Evolutionary conservation across 2,113 vertebrate species (phyloP), one percentile per base, ranked within the genome.

Genomic region (Notechis scutatus): DNA sequence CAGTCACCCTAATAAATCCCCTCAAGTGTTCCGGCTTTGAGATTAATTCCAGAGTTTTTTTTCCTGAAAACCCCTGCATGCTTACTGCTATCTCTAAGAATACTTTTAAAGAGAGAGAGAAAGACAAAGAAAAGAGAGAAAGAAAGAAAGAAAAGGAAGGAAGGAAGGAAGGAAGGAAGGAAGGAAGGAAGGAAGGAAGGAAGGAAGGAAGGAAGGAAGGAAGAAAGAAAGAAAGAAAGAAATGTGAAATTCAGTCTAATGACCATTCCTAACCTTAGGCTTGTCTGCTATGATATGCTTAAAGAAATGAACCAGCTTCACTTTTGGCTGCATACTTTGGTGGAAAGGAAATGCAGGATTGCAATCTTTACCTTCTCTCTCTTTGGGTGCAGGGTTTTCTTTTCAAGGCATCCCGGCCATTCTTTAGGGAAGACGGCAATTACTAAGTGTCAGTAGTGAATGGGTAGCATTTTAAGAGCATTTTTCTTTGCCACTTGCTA

Each of bases 401-500:
- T 94, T 92, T 94, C 85, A 91, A 95, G 89, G 81, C 91, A 45
- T 93, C 0, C 0, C 3, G 81, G 56, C 69, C 86, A 23, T 90
- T 92, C 88, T 94, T 94, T 11, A 89, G 42, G 29, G 91, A 93
- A 12, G 56, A 94, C 47, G 1, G 2, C 91, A 57, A 96, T 92
- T 47, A 93, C 97, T 98, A 97, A 96, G 94, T 96, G 96, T 94
- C 95, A 94, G 94, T 95, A 96, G 92, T 93, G 93, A 96, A 96
- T 87, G 92, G 91, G 96, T 93, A 93, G 95, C 95, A 94, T 96
- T 97, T 97, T 95, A 94, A 93, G 96, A 97, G 96, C 97, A 97
- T 97, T 98, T 98, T 98, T 98, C 97, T 98, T 96, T 98, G 97
- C 97, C 96, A 97, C 95, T 96, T 0, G 0, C 95, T 64, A 97